Percentiles rank a stretch among this genome's conserved stretches.
Conservation (phyloP, 1,140 invertebrate species). For the Stenopsyche tienmushanensis region DNA sequence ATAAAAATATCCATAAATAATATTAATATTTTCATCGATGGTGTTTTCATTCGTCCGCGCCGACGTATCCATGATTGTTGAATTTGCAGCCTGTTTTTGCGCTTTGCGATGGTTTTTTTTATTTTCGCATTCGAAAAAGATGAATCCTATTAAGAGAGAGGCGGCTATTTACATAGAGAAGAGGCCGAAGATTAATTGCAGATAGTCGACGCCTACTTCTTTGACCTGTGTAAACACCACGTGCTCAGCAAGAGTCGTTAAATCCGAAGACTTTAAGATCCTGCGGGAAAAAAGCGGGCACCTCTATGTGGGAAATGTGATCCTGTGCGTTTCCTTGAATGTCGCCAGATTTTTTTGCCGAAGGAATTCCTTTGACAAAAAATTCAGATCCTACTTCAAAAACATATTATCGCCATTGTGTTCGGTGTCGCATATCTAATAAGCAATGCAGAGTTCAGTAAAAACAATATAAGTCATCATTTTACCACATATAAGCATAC, state of each 20-base stretch:
- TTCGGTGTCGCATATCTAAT: conserved; percentile 9
- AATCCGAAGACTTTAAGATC: neutral
- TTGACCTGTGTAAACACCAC: conserved; percentile 14
- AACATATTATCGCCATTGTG: conserved; percentile 14
- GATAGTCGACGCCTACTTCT: conserved; percentile 14
- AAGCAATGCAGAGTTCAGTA: too few relatives aligned
- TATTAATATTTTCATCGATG: neutral
- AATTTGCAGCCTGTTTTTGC: neutral
- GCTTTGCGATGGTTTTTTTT: too few relatives aligned
- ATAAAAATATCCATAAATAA: neutral
- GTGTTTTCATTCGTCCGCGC: neutral
- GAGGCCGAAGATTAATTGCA: conserved; percentile 20
- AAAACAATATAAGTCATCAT: too few relatives aligned
- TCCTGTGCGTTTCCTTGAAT: too few relatives aligned
- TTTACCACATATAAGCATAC: too few relatives aligned
- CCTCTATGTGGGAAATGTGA: too few relatives aligned
- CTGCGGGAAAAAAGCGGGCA: neutral
- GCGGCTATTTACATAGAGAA: too few relatives aligned
- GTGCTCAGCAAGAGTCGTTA: neutral
- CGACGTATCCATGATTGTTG: neutral
- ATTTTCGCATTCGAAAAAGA: too few relatives aligned
- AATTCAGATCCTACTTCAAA: conserved; percentile 12
- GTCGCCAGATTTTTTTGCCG: neutral
- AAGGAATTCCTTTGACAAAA: conserved; percentile 4
- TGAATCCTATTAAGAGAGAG: too few relatives aligned